Base-by-base conservation (phyloP, 1,140 invertebrate species). In the Drosophila azteca region DNA sequence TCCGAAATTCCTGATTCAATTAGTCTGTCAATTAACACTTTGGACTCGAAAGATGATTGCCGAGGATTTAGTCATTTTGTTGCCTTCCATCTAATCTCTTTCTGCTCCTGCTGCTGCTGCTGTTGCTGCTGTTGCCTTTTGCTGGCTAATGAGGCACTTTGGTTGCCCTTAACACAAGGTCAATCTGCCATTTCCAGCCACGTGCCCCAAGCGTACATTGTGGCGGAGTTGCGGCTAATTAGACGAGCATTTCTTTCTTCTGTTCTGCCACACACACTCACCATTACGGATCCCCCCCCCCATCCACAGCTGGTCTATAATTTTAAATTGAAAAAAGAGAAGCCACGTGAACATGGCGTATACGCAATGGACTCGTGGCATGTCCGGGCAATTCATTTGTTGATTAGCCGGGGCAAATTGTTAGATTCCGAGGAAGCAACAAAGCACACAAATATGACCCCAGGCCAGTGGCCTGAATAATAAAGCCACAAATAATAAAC, bases 331-430 rank as follows among this genome's bases (percentile, higher is more conserved):
- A 11, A n/a, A 20, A 44, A 4, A 13, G 20, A 43, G 50, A 15
- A 45, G 8, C 39, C 2, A 39, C 17, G 22, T 20, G 39, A 26
- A 54, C 70, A 55, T 75, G 53, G 66, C 70, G 75, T 76, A 83
- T 79, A 83, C 79, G 70, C 64, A 83, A 75, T 46, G 44, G 31
- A 41, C 61, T 57, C 49, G 61, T 79, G 63, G 62, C 61, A 50
- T 83, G 69, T 71, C 68, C 65, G 52, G 60, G 71, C 62, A 76
- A 79, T 83, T 79, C 76, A 83, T 64, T 69, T 75, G 72, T 80
- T 84, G 81, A 84, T 84, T 84, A 85, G 80, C 81, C 63, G 60
- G 49, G 57, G 72, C 77, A 49, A 79, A 51, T 68, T 77, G 60
- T 63, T 58, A 46, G 39, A 61, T 41, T 43, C 60, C 7, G 3